Evolutionary conservation across 64 coral and sea anemone species (phyloP).

Genomic region (Pocillopora verrucosa): DNA sequence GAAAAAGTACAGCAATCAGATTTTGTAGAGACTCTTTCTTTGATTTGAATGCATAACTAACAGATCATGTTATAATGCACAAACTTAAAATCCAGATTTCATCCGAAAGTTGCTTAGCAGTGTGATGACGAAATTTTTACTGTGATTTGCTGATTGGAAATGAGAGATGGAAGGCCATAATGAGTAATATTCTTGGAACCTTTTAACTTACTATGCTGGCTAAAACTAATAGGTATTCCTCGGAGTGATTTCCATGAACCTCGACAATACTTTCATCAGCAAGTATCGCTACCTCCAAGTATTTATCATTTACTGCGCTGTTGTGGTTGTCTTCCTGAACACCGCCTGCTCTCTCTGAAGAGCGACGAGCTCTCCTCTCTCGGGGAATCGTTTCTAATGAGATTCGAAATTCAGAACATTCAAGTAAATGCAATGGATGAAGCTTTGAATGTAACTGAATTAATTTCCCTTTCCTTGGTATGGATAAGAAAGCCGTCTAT

Average conservation of each 20-base stretch:
- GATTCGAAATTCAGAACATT: neutral
- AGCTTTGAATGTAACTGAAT: neutral
- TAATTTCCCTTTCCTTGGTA: too few relatives aligned
- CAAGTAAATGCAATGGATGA: neutral
- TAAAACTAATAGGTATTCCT: constrained; percentile 18
- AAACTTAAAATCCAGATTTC: too few relatives aligned
- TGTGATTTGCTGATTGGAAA: too few relatives aligned
- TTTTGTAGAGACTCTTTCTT: too few relatives aligned
- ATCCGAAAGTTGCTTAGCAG: too few relatives aligned
- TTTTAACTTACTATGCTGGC: constrained; percentile 41
- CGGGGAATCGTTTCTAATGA: neutral
- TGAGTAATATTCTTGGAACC: neutral
- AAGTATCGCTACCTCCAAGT: constrained; percentile 29
- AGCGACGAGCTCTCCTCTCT: neutral
- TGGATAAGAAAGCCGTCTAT: too few relatives aligned
- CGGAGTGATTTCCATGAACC: neutral
- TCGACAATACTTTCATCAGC: constrained; percentile 39
- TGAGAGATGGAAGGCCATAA: too few relatives aligned
- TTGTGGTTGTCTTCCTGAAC: neutral
- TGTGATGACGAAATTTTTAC: too few relatives aligned
- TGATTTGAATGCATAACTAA: too few relatives aligned
- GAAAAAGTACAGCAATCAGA: neutral
- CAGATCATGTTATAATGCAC: too few relatives aligned
- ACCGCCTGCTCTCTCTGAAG: neutral
- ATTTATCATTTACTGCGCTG: neutral